These are phyloP conservation scores for Leptopilina drosophilae DNA, from an alignment of 2,888 invertebrate species.

Conservation along the genomic window DNA sequence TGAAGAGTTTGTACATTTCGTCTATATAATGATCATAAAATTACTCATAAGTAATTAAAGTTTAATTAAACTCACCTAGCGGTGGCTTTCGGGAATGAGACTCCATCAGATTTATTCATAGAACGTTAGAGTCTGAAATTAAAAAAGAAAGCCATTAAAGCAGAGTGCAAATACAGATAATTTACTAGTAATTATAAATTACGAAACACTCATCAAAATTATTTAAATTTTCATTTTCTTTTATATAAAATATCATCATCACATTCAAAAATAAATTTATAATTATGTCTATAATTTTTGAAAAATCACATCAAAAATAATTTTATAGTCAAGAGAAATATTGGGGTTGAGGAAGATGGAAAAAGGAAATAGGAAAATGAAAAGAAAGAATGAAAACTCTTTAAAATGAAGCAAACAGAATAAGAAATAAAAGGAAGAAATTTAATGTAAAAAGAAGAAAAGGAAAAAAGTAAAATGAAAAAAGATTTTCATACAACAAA, in stretches of 20 bases:
- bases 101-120: slow-evolving; percentile 40
- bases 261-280: no score
- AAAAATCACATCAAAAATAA: no score
- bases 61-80: slow-evolving; percentile 33
- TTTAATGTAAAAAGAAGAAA: no score
- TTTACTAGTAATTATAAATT: neutral
- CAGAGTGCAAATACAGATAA: neutral
- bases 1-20: slow-evolving; percentile 5
- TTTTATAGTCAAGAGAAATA: no score
- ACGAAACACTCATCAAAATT: neutral
- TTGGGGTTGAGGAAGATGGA: no score
- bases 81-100: slow-evolving; percentile 25
- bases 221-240: neutral
- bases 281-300: no score
- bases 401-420: no score
- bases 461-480: no score
- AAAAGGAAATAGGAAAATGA: no score
- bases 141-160: slow-evolving; percentile 3
- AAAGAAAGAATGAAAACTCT: no score
- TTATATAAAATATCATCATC: neutral
- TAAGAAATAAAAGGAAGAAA: no score
- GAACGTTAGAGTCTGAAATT: slow-evolving; percentile 16
- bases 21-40: slow-evolving; percentile 13
- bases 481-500: no score
- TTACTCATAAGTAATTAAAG: slow-evolving; percentile 23